These are phyloP conservation scores for Beris chalybata DNA, from an alignment of 2,888 invertebrate species.

Conservation along the genomic window DNA sequence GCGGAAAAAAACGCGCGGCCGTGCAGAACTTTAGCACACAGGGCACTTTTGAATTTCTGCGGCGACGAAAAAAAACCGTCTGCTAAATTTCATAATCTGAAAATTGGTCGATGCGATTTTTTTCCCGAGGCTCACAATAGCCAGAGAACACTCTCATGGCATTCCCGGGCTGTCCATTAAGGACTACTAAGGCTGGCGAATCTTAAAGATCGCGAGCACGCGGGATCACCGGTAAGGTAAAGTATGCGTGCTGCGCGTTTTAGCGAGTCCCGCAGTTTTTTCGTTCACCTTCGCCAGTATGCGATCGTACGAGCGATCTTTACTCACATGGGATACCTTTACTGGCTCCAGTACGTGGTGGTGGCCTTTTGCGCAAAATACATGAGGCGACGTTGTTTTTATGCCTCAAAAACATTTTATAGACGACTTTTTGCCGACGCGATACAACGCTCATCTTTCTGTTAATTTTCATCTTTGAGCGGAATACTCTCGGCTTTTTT, in stretches of 20 bases:
- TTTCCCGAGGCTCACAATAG: too few species aligned
- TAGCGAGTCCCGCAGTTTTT: too few species aligned
- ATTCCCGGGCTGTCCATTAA: slow-evolving; percentile 15
- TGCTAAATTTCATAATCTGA: slow-evolving; percentile 37
- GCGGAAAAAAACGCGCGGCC: slow-evolving; percentile 26
- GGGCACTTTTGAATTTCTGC: slow-evolving; percentile 20
- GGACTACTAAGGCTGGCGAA: too few species aligned
- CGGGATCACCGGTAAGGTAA: too few species aligned
- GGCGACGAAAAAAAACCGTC: slow-evolving; percentile 33
- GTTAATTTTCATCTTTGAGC: slow-evolving; percentile 32
- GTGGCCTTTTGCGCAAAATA: slow-evolving; percentile 15
- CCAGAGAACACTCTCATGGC: neutral
- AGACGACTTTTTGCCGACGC: slow-evolving; percentile 35
- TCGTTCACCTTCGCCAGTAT: too few species aligned
- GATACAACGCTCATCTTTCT: slow-evolving; percentile 29
- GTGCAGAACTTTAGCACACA: slow-evolving; percentile 11
- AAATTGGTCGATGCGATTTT: slow-evolving; percentile 10
- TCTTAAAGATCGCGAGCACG: too few species aligned
- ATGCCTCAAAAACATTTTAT: slow-evolving; percentile 20
- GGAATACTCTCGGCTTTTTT: neutral
- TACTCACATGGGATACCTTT: slow-evolving; percentile 18
- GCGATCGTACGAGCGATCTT: slow-evolving; percentile 12
- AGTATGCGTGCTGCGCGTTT: too few species aligned
- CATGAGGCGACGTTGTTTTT: slow-evolving; percentile 30
- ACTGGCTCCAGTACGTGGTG: too few species aligned